A percentile compares a stretch with the other conserved stretches of the same genome.
Conservation (phyloP, 2,797 vertebrate genomes). For the Yasuhikotakia modesta region DNA sequence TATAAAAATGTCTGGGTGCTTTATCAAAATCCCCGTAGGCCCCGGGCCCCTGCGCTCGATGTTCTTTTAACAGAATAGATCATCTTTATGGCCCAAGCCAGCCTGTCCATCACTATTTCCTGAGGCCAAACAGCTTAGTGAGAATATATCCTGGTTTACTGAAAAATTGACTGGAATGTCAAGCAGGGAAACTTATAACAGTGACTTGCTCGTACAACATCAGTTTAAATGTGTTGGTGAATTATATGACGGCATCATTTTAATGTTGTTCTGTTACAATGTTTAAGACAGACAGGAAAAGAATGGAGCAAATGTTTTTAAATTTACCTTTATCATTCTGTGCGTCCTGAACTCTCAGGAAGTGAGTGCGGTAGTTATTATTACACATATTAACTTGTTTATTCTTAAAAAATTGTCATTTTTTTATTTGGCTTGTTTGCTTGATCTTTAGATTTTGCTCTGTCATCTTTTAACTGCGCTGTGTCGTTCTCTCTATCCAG, state of each 20-base stretch:
- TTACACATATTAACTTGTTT: too few species aligned
- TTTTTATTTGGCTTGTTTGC: too few species aligned
- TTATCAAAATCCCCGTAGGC: slow-evolving; percentile 80
- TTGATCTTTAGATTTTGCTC: too few species aligned
- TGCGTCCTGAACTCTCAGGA: slow-evolving; percentile 8
- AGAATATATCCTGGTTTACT: slow-evolving; percentile 53
- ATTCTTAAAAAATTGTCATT: too few species aligned
- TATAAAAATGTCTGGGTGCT: slow-evolving; percentile 85
- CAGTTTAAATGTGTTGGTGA: slow-evolving; percentile 2
- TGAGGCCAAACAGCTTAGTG: slow-evolving; percentile 68
- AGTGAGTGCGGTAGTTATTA: too few species aligned
- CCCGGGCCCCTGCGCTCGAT: slow-evolving; percentile 74
- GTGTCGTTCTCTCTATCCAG: too few species aligned
- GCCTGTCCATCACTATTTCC: slow-evolving; percentile 68
- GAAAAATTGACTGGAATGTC: slow-evolving; percentile 36
- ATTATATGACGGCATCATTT: background rate
- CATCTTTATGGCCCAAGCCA: slow-evolving; percentile 55
- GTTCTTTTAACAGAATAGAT: slow-evolving; percentile 62
- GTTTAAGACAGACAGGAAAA: background rate
- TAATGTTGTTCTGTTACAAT: slow-evolving; percentile 4
- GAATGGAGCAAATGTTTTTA: background rate
- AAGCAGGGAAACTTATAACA: too few species aligned
- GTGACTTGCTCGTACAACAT: background rate
- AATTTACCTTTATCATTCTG: background rate
- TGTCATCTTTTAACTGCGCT: too few species aligned